Conservation (phyloP, 2,888 invertebrate genomes). For the Camponotus fellah region DNA sequence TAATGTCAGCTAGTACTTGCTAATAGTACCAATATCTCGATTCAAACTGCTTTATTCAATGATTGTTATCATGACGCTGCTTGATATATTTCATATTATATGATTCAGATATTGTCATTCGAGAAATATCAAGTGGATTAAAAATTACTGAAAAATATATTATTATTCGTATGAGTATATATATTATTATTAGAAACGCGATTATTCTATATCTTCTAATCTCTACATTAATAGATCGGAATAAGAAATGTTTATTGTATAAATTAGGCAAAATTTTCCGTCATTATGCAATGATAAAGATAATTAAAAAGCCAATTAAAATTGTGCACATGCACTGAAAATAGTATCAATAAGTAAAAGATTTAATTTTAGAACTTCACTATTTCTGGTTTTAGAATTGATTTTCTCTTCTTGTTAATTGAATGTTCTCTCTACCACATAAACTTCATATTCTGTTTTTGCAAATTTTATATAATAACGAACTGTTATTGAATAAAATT, state of each 20-base stretch:
- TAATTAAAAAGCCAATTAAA: not conserved
- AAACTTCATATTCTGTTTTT: conserved; percentile 19
- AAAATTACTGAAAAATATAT: not conserved
- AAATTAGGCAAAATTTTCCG: conserved; percentile 8
- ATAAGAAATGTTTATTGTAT: not conserved
- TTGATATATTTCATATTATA: conserved; percentile 13
- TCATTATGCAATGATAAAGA: not conserved
- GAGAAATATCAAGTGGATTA: not conserved
- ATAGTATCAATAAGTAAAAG: conserved; percentile 2
- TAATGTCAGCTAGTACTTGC: conserved; percentile 19
- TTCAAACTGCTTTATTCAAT: not conserved
- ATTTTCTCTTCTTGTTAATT: conserved; percentile 24
- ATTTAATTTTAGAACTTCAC: not conserved
- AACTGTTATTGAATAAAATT: conserved; percentile 18
- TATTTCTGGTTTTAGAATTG: conserved; percentile 19
- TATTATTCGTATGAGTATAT: not conserved
- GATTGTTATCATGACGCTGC: conserved; percentile 27
- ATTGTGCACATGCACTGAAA: not conserved
- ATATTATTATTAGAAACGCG: not conserved
- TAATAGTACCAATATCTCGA: conserved; percentile 25
- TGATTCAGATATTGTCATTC: not conserved
- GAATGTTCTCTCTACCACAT: conserved; percentile 9
- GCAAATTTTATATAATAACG: conserved; percentile 35
- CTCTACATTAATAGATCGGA: not conserved
- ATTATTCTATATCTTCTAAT: not conserved